phyloP scores from a whole-genome alignment of 2,888 invertebrate species.

The Baccha elongata region DNA sequence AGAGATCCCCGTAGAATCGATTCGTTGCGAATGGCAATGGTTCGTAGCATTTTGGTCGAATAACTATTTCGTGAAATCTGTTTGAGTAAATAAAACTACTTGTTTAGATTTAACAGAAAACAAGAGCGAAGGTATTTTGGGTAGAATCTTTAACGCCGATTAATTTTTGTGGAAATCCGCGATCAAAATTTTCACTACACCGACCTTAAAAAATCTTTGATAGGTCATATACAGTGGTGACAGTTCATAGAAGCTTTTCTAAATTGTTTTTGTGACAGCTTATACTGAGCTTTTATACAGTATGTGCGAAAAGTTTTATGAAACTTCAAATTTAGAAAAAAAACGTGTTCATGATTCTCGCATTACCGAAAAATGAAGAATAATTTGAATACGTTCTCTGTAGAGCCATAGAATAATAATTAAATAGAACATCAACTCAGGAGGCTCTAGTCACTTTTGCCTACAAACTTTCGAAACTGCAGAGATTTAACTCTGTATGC shows the following conservation, averaged over 20 bases:
- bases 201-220: slow-evolving; percentile 65
- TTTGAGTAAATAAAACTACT: background rate
- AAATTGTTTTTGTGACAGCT: slow-evolving; percentile 3
- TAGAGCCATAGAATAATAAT: too few relatives aligned
- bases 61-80: slow-evolving; percentile 14
- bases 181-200: slow-evolving; percentile 59
- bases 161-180: slow-evolving; percentile 34
- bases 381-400: too few relatives aligned
- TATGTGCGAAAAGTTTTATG: slow-evolving; percentile 2
- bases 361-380: too few relatives aligned
- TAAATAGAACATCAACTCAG: too few relatives aligned
- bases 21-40: slow-evolving; percentile 88
- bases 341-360: too few relatives aligned
- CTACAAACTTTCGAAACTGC: too few relatives aligned
- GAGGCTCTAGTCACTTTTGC: too few relatives aligned
- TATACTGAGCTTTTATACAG: slow-evolving; percentile 5
- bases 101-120: slow-evolving; percentile 11
- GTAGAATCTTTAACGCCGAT: slow-evolving; percentile 20
- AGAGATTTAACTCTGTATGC: too few relatives aligned
- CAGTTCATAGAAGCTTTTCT: slow-evolving; percentile 41
- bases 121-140: slow-evolving; percentile 12
- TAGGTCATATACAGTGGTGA: slow-evolving; percentile 67
- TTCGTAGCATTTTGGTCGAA: slow-evolving; percentile 87
- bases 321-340: slow-evolving; percentile 15
- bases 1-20: slow-evolving; percentile 85